Evolutionary conservation across 2,797 vertebrate species (phyloP).

Genomic region (Leuciscus waleckii): DNA sequence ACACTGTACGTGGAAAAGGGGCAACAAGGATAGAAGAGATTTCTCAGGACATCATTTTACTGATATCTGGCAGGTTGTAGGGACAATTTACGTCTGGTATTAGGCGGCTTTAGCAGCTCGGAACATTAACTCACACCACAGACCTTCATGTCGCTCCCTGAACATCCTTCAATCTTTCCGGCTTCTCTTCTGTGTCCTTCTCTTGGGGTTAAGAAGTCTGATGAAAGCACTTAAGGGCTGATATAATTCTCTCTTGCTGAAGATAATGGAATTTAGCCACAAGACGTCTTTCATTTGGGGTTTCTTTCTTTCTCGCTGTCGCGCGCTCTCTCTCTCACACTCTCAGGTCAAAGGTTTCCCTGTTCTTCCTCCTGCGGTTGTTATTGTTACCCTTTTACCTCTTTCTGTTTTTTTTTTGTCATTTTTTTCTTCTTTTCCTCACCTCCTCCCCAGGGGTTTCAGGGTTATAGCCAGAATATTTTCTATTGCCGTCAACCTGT

Average conservation of each 20-base stretch:
- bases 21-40: not conserved
- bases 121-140: constrained; percentile 25
- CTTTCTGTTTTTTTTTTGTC: constrained; percentile 12
- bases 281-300: constrained; percentile 27
- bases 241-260: constrained; percentile 53
- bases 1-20: not conserved
- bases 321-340: constrained; percentile 39
- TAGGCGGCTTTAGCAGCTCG: constrained; percentile 18
- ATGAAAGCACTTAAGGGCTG: constrained; percentile 58
- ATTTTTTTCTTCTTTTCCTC: constrained; percentile 1
- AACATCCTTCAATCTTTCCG: constrained; percentile 30
- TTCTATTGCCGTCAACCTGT: not conserved
- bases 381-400: constrained; percentile 42
- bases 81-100: constrained; percentile 18
- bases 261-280: constrained; percentile 59
- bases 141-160: constrained; percentile 27
- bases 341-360: constrained; percentile 58
- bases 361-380: constrained; percentile 49
- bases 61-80: constrained; percentile 12
- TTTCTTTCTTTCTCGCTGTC: constrained; percentile 29
- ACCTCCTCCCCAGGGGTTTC: not conserved
- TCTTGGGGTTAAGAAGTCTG: constrained; percentile 48
- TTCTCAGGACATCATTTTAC: constrained; percentile 12
- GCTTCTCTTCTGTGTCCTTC: constrained; percentile 31
- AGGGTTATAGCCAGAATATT: not conserved